Conservation (phyloP, 2,797 vertebrate species). For the Heterohyrax brucei region DNA sequence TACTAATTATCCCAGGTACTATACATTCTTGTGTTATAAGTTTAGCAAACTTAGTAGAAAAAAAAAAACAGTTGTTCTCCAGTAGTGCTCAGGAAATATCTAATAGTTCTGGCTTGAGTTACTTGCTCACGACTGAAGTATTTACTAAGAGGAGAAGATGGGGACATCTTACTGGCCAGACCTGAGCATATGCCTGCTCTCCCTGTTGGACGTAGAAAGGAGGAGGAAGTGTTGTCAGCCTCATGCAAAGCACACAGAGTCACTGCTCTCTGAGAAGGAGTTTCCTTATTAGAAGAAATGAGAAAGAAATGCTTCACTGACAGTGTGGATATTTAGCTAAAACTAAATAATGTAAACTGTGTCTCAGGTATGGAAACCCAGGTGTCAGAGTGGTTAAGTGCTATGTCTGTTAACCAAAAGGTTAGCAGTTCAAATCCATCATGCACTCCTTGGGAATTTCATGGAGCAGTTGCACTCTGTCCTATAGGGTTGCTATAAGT, state of each 20-base stretch:
- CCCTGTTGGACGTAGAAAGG: neutral
- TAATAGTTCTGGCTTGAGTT: neutral
- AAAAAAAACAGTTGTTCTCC: neutral
- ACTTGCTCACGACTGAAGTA: neutral
- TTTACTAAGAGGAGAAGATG: neutral
- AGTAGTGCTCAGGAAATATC: neutral
- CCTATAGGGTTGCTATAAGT: too few species aligned
- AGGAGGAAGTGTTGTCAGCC: neutral
- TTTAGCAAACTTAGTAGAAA: neutral
- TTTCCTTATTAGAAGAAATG: neutral
- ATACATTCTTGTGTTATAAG: neutral
- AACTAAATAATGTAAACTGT: neutral
- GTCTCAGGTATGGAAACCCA: too few species aligned
- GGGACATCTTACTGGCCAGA: neutral
- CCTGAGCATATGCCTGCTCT: neutral
- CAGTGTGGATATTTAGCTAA: neutral
- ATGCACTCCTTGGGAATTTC: too few species aligned
- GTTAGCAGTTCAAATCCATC: too few species aligned
- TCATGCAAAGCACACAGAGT: neutral
- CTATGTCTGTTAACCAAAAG: too few species aligned
- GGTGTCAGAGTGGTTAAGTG: too few species aligned
- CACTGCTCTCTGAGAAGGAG: neutral
- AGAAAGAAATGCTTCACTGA: neutral
- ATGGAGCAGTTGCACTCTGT: too few species aligned
- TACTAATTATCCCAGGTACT: neutral